Base-by-base conservation (phyloP, 2,113 vertebrate species). In the Corydoras sp. region DNA sequence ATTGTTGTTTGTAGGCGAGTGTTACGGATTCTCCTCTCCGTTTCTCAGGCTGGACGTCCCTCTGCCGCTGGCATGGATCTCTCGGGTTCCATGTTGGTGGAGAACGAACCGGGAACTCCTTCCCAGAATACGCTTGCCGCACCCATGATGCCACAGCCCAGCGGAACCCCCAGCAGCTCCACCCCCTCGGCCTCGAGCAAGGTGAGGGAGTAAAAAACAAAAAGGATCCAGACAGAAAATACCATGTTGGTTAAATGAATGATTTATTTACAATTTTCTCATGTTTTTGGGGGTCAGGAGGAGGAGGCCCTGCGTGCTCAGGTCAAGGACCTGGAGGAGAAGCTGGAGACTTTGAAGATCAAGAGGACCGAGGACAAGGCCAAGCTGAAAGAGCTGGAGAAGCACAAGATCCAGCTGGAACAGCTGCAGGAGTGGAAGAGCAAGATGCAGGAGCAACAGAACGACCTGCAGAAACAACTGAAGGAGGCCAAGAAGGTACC, bases 361-460 rank as follows among this genome's bases (percentile, higher is more conserved):
- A 98, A 98, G 78, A 82, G 97, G 2, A 90, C 87, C 0, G 97
- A 99, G 78, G 97, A 98, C 86, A 98, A 98, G 79, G 90, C 89
- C 0, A 99, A 97, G 79, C 88, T 98, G 6, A 99, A 99, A 80
- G 97, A 98, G 86, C 89, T 98, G 74, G 97, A 99, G 88, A 99
- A 98, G 72, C 91, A 94, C 83, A 95, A 94, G 88, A 98, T 98
- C 81, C 97, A 99, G 83, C 89, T 99, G 90, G 95, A 99, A 85
- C 95, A 98, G 88, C 92, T 99, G 82, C 95, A 98, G 78, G 97
- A 99, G 81, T 98, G 97, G 97, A 98, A 93, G 85, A 93, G 76
- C 86, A 98, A 98, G 79, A 99, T 98, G 92, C 95, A 98, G 79
- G 97, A 98, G 76, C 96, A 98, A 77, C 96, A 99, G 89, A 90